Conservation (phyloP, 2,888 invertebrate genomes). For the Lordiphosa andalusiaca region DNA sequence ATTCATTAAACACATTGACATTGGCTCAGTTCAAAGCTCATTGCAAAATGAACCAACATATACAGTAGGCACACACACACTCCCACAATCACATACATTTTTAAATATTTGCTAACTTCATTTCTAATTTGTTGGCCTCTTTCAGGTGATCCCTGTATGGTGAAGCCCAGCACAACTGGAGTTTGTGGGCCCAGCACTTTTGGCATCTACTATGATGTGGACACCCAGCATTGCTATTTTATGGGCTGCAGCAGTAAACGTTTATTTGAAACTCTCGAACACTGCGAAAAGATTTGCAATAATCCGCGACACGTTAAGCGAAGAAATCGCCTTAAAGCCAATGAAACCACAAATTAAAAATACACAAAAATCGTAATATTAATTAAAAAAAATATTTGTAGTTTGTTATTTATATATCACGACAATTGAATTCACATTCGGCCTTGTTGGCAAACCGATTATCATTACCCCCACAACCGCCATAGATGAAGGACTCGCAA, state of each 20-base stretch:
- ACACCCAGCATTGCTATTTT: conserved; percentile 75
- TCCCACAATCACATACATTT: too few species aligned
- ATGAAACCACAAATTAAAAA: conserved; percentile 58
- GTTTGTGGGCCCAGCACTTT: conserved; percentile 73
- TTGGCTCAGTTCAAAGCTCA: too few species aligned
- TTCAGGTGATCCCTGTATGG: conserved; percentile 73
- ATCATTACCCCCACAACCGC: conserved; percentile 88
- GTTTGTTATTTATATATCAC: conserved; percentile 52
- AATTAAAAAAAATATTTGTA: conserved; percentile 7
- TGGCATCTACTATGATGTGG: conserved; percentile 76
- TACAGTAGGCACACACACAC: too few species aligned
- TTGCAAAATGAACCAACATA: too few species aligned
- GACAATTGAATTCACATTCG: conserved; percentile 84
- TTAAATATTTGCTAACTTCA: neutral
- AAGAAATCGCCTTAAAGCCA: conserved; percentile 44
- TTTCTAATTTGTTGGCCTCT: neutral
- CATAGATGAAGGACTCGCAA: conserved; percentile 88
- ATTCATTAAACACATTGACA: too few species aligned
- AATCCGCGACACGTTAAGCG: conserved; percentile 62
- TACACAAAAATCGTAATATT: conserved; percentile 4
- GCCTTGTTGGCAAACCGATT: conserved; percentile 87
- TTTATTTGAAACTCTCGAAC: conserved; percentile 70
- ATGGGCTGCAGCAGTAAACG: conserved; percentile 75
- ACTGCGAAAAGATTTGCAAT: conserved; percentile 77
- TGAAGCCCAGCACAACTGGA: conserved; percentile 72